Evolutionary conservation across 2,888 invertebrate species (phyloP), one percentile per base, ranked within the genome.

Genomic region (Neoascia interrupta): DNA sequence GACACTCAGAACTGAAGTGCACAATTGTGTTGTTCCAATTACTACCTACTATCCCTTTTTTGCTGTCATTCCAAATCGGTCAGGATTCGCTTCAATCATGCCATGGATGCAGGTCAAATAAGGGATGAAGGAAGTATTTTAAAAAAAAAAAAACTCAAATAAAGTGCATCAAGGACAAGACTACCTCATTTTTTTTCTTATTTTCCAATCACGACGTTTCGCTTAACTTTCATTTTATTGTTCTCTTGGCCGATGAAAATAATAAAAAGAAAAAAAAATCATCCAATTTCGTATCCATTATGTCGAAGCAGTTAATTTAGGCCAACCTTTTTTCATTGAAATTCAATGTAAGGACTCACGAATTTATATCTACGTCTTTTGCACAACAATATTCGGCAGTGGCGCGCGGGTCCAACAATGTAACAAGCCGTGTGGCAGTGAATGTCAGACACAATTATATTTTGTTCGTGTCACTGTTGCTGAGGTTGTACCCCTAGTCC

Each of bases 241-340:
- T 61, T 51, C 51, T 21, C 45, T 18, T 10, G 21, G 15, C n/a
- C 26, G 18, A 13, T 47, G 66, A 13, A 45, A 18, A 37, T 41
- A n/a, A n/a, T n/a, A n/a, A n/a, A n/a, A n/a, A n/a, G n/a, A n/a
- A n/a, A n/a, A n/a, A 36, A 74, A 68, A 47, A 41, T 53, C 45
- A 28, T 36, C 19, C 47, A 68, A 68, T 74, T 61, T 54, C 10
- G 47, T 28, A 31, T 19, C 47, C 39, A 74, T 74, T 74, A 68
- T 74, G 34, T 43, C 45, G 43, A 31, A 6, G 5, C 53, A 74
- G 68, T 68, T 74, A 74, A 74, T 75, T 61, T 68, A 51, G 61
- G 70, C 31, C 70, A 70, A 39, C 56, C 37, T 37, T 31, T 51
- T 69, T 69, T 68, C 49, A 61, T 68, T 56, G 43, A 69, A 69